A percentile compares a stretch with the other conserved stretches of the same genome.
Evolutionary conservation across 2,797 vertebrate species (phyloP).

Genomic region (Acestrorhynchus altus): DNA sequence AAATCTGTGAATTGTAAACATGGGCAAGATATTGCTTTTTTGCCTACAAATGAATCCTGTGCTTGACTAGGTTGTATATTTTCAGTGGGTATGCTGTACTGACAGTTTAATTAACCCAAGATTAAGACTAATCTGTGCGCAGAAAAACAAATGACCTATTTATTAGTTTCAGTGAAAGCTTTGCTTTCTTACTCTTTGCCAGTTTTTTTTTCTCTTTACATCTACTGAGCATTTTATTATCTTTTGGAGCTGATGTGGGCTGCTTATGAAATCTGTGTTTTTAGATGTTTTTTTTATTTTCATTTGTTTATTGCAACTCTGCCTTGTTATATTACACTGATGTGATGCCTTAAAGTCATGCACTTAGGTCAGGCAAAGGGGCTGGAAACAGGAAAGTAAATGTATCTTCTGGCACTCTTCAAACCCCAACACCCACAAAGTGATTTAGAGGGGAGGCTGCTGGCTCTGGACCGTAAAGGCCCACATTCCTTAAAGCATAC

Average conservation of each 20-base stretch:
- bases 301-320: neutral
- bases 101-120: neutral
- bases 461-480: neutral
- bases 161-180: neutral
- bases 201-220: no score
- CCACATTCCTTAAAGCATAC: neutral
- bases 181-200: neutral
- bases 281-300: constrained; percentile 32
- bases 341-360: neutral
- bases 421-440: neutral
- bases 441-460: neutral
- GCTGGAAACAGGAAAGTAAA: no score
- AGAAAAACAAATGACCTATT: neutral
- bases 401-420: neutral
- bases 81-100: neutral
- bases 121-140: neutral
- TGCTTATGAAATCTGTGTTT: constrained; percentile 48
- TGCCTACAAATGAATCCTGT: neutral
- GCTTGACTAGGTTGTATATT: neutral
- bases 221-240: neutral
- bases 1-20: no score
- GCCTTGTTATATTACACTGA: neutral
- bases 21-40: neutral
- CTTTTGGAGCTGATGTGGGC: constrained; percentile 19
- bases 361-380: no score